These are phyloP conservation scores for Sebastiscus tertius DNA, from an alignment of 2,797 vertebrate species.

Conservation along the genomic window DNA sequence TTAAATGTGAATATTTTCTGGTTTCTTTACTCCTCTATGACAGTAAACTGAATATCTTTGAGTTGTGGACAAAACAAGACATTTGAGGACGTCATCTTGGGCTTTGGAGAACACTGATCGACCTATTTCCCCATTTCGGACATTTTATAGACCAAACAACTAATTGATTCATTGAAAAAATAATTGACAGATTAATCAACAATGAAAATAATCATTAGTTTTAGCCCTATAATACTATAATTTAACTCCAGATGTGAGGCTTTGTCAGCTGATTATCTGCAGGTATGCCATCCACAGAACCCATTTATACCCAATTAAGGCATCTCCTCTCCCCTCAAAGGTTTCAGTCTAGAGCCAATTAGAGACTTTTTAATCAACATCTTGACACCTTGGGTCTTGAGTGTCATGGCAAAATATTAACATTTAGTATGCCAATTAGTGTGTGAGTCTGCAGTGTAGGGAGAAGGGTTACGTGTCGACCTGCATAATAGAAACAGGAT, in stretches of 20 bases:
- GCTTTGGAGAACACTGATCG: too few species aligned
- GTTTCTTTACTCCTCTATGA: too few species aligned
- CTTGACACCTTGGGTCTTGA: conserved; percentile 73
- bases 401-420: conserved; percentile 76
- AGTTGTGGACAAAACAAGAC: too few species aligned
- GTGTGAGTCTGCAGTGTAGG: conserved; percentile 48
- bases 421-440: conserved; percentile 78
- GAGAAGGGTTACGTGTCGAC: conserved; percentile 45
- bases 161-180: too few species aligned
- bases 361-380: conserved; percentile 75
- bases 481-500: conserved; percentile 60
- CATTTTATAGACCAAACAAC: too few species aligned
- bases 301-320: conserved; percentile 68
- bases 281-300: conserved; percentile 49
- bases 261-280: conserved; percentile 35
- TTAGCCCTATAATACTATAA: not conserved
- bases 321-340: conserved; percentile 61
- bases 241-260: conserved; percentile 19
- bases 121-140: too few species aligned
- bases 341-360: conserved; percentile 71
- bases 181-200: too few species aligned
- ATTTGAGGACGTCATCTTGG: too few species aligned
- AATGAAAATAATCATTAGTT: too few species aligned
- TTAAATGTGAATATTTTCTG: too few species aligned
- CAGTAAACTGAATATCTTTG: too few species aligned